Percentiles rank a stretch among this genome's conserved stretches.
Evolutionary conservation across 2,113 vertebrate genomes (phyloP).

Genomic region (Glaucidium brasilianum): DNA sequence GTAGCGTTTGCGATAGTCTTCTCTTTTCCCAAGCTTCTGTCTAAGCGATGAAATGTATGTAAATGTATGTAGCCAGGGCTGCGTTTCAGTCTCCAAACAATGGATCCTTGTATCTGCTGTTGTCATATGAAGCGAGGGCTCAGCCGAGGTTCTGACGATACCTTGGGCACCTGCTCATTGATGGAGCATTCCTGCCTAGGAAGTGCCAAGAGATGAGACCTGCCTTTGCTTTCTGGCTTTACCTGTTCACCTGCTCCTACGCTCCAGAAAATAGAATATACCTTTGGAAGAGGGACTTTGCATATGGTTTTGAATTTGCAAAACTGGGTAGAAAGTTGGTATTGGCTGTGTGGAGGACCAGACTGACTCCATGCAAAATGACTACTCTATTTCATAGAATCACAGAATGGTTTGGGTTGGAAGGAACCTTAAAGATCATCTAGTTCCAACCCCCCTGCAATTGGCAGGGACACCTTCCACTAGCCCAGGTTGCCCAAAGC

Average conservation of each 20-base stretch:
- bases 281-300: not conserved
- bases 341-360: not conserved
- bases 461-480: too few relatives aligned
- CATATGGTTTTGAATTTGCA: not conserved
- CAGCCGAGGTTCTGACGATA: not conserved
- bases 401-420: too few relatives aligned
- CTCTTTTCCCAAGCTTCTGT: slow-evolving; percentile 44
- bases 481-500: too few relatives aligned
- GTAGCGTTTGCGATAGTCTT: not conserved
- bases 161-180: not conserved
- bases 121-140: not conserved
- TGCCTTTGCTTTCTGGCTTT: not conserved
- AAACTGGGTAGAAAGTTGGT: rapidly evolving
- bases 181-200: not conserved
- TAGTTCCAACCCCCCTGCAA: too few relatives aligned
- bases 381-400: not conserved
- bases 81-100: not conserved
- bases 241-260: not conserved
- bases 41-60: not conserved
- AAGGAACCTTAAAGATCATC: too few relatives aligned
- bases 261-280: not conserved
- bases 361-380: not conserved
- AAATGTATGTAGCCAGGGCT: not conserved
- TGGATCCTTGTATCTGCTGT: not conserved
- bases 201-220: not conserved